Percentiles rank a stretch among this genome's conserved stretches.
These are phyloP conservation scores for Excalfactoria chinensis DNA, from an alignment of 2,113 vertebrate species.

Conservation along the genomic window DNA sequence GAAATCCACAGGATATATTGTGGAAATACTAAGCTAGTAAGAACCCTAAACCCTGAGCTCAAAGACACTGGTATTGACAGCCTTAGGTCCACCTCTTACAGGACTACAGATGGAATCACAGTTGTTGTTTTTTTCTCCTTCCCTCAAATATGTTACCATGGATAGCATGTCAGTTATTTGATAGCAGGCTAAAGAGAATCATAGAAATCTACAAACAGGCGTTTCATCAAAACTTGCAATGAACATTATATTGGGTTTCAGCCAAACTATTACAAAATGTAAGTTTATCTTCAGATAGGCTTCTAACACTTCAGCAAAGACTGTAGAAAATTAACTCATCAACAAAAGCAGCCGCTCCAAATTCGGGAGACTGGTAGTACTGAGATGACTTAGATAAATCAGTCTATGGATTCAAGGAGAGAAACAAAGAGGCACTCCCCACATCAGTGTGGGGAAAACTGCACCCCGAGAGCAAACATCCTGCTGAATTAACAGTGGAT, in stretches of 20 bases:
- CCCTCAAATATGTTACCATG: background rate
- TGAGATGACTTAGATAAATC: background rate
- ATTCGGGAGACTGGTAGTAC: background rate
- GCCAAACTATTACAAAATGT: background rate
- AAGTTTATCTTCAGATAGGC: background rate
- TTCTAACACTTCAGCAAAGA: background rate
- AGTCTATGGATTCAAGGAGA: background rate
- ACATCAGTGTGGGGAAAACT: background rate
- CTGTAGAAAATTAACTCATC: background rate
- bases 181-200: background rate
- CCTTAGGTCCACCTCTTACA: background rate
- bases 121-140: background rate
- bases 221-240: background rate
- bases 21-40: background rate
- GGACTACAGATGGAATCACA: background rate
- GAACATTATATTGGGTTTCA: background rate
- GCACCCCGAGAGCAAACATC: background rate
- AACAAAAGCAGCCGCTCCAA: background rate
- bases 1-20: background rate
- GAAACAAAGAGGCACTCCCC: background rate
- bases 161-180: background rate
- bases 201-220: background rate
- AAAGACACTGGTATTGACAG: background rate
- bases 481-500: background rate
- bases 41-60: background rate